Percentiles rank a stretch among this genome's conserved stretches.
Conservation (phyloP, 2,888 invertebrate genomes). For the Colostygia pectinataria region DNA sequence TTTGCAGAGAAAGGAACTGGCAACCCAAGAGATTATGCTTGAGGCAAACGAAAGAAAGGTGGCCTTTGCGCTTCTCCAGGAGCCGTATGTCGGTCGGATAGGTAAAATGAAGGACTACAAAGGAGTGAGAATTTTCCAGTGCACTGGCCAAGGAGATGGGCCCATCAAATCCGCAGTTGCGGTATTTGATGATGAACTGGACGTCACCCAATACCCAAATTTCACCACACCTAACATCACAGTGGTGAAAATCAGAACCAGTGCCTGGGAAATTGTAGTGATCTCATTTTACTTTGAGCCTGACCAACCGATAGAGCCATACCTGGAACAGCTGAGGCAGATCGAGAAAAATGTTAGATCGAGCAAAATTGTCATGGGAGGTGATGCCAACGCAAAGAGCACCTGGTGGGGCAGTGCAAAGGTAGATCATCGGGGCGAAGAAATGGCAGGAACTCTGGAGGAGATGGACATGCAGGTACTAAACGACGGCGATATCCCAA, state of each 20-base stretch:
- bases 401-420: too few relatives aligned
- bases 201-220: not conserved
- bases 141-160: not conserved
- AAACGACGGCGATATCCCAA: constrained; percentile 34
- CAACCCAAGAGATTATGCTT: not conserved
- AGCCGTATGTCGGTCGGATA: not conserved
- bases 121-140: not conserved
- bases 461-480: constrained; percentile 32
- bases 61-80: not conserved
- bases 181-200: not conserved
- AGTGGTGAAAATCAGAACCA: not conserved
- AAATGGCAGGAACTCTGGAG: constrained; percentile 4
- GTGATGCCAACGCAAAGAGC: too few relatives aligned
- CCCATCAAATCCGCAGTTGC: not conserved
- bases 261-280: constrained; percentile 1
- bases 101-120: not conserved
- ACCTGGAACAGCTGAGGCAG: not conserved
- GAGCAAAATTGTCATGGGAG: too few relatives aligned
- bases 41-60: not conserved
- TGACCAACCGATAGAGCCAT: too few relatives aligned
- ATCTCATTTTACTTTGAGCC: constrained; percentile 7
- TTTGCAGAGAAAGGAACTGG: not conserved
- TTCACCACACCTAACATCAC: constrained; percentile 1
- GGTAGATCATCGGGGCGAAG: constrained; percentile 20
- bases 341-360: not conserved